A percentile compares a stretch with the other conserved stretches of the same genome.
Evolutionary conservation across 30 jellyfish, hydroid and myxozoan species (phyloP).

Genomic region (Aurelia aurita): DNA sequence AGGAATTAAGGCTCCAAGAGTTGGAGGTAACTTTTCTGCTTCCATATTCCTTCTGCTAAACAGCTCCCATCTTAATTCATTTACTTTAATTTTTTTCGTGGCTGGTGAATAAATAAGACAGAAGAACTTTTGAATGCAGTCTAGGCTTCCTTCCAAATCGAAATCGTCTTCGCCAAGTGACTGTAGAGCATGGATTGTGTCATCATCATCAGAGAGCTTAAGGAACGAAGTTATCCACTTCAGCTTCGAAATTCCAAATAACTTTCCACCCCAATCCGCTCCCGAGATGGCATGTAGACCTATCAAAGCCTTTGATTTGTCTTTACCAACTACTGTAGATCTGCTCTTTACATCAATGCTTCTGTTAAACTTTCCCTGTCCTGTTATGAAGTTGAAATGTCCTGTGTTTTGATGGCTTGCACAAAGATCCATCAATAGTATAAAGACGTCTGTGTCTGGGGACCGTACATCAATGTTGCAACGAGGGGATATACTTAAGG

Average conservation of each 20-base stretch:
- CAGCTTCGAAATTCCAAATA: conserved; percentile 42
- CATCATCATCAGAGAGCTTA: neutral
- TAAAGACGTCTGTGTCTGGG: conserved; percentile 36
- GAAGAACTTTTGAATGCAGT: conserved; percentile 4
- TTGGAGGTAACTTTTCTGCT: conserved; percentile 34
- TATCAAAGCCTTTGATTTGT: conserved; percentile 27
- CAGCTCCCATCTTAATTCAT: conserved; percentile 62
- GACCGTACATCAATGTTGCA: conserved; percentile 21
- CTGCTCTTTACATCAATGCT: neutral
- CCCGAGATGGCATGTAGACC: conserved; percentile 40
- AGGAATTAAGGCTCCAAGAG: conserved; percentile 15
- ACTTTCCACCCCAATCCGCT: conserved; percentile 61
- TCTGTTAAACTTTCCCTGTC: conserved; percentile 9
- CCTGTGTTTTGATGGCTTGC: conserved; percentile 11
- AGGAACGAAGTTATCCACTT: conserved; percentile 46
- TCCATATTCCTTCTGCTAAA: conserved; percentile 43
- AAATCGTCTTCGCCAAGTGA: conserved; percentile 31
- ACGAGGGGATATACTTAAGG: no score
- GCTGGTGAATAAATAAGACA: conserved; percentile 26
- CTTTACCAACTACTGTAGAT: conserved; percentile 1
- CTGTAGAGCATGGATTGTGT: conserved; percentile 23
- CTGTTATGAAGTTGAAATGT: conserved; percentile 8
- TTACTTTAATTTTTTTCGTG: conserved; percentile 10
- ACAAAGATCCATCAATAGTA: conserved; percentile 23
- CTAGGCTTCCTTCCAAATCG: no score